phyloP scores from a whole-genome alignment of 2,797 vertebrate species.

The Sylvia borin region DNA sequence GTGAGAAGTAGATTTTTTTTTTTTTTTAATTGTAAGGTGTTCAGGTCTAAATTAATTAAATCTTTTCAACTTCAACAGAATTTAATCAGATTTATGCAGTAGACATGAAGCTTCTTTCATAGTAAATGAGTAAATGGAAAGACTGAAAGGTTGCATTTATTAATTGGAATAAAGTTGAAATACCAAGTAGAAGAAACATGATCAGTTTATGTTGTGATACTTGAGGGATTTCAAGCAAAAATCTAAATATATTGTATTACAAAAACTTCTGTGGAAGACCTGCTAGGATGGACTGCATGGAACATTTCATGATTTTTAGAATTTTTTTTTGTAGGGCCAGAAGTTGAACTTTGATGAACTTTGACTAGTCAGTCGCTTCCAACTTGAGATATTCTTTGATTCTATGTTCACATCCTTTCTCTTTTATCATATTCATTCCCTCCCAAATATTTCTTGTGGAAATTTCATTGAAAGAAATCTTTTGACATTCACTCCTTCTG shows the following conservation, averaged over 20 bases:
- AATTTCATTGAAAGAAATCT: background rate
- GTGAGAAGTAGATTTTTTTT: background rate
- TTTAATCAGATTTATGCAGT: background rate
- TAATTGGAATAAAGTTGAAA: background rate
- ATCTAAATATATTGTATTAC: background rate
- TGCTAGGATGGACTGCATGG: background rate
- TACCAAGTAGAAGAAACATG: background rate
- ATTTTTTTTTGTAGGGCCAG: background rate
- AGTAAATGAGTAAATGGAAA: background rate
- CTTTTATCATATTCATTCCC: background rate
- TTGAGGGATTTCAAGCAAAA: background rate
- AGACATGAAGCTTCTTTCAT: background rate
- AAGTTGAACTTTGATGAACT: background rate
- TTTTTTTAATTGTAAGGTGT: background rate
- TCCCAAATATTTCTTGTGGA: background rate
- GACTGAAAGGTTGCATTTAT: background rate
- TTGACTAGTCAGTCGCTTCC: background rate
- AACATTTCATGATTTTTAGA: too few relatives aligned
- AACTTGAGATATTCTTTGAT: background rate
- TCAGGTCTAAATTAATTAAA: background rate
- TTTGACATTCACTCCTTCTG: background rate
- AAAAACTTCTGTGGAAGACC: background rate
- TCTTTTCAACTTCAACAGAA: background rate
- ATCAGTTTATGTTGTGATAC: background rate
- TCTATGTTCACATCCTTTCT: rapidly evolving